Evolutionary conservation across 2,888 invertebrate genomes (phyloP).

Genomic region (Podabrus alpinus): DNA sequence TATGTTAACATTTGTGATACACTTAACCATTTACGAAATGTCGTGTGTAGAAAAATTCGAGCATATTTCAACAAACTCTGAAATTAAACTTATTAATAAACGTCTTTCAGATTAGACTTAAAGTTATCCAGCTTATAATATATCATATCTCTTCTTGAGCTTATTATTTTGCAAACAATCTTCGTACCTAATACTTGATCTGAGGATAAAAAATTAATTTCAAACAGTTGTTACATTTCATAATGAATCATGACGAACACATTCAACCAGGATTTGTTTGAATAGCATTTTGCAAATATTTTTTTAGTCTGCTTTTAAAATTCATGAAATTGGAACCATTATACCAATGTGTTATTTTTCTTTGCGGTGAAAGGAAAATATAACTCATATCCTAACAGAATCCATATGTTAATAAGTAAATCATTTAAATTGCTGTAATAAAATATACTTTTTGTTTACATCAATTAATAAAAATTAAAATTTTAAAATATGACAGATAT

Average conservation of each 20-base stretch:
- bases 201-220: neutral
- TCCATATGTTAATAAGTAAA: constrained; percentile 45
- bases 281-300: neutral
- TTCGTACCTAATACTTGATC: too few species aligned
- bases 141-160: neutral
- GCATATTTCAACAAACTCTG: neutral
- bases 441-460: neutral
- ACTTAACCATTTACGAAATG: constrained; percentile 20
- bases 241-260: neutral
- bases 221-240: neutral
- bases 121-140: neutral
- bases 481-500: neutral
- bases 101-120: neutral
- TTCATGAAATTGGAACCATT: neutral
- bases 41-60: constrained; percentile 4
- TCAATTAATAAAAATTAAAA: neutral
- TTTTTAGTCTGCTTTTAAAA: neutral
- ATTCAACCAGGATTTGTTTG: neutral
- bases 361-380: constrained; percentile 49
- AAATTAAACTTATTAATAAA: neutral
- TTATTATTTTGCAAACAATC: too few species aligned
- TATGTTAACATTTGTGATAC: constrained; percentile 33
- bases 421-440: neutral
- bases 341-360: constrained; percentile 45
- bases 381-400: constrained; percentile 50